Base-by-base conservation (phyloP, 2,797 vertebrate species). In the Epinephelus awoara region DNA sequence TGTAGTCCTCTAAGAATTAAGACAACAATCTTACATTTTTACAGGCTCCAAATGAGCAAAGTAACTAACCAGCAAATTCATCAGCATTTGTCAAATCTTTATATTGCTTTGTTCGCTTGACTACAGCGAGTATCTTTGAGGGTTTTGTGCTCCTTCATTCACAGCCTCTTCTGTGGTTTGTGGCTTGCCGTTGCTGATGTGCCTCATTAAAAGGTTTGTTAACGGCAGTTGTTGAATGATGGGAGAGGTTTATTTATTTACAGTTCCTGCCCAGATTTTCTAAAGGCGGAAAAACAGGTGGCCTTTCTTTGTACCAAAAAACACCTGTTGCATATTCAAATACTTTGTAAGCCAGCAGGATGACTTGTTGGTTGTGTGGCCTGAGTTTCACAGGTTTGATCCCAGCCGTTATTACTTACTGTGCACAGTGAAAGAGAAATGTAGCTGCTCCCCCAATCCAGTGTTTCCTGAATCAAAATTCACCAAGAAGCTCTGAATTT, bases 231-330 rank as follows among this genome's bases (percentile, higher is more conserved):
- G 38, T 62, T 7, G 27, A 34, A 59, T 3, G 40, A 64, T 50
- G 79, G 58, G 75, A 65, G 54, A 18, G 51, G 46, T 67, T 70
- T 44, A 5, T 67, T 49, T 14, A 23, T 14, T 47, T 7, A 18
- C 1, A 0, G 25, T 3, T 44, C n/a, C 34, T 11, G 19, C 19
- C 62, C 49, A 15, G 15, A 15, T 23, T 14, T 47, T 42, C 0
- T 27, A 44, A 49, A 50, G 8, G 13, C 51, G 2, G 3, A 52
- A 5, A 52, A 18, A 55, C 34, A 12, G 15, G 17, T 12, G 3
- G 14, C 15, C 14, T 18, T 15, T 29, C 27, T 29, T 29, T 6
- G 1, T 29, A 29, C 27, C 27, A 29, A 38, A 58, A 68, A 17
- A 29, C 29, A 34, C 57, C n/a, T 4, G 38, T 9, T 17, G 12